A percentile compares a stretch with the other conserved stretches of the same genome.
These are phyloP conservation scores for Hippocampus zosterae DNA, from an alignment of 2,113 vertebrate genomes.

Conservation along the genomic window DNA sequence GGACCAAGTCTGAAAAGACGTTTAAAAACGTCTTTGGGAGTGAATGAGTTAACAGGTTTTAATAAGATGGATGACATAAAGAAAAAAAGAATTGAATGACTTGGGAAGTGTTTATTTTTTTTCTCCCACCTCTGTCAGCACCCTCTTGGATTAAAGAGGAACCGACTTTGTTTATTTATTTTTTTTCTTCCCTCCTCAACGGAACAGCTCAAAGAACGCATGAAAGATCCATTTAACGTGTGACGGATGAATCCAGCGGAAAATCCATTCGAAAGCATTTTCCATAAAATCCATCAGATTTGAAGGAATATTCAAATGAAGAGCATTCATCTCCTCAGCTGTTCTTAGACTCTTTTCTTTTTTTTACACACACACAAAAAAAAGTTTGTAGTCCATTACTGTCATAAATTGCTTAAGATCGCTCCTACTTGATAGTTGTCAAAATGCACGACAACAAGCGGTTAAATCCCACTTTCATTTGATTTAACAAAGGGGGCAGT, in stretches of 20 bases:
- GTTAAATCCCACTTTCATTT: neutral
- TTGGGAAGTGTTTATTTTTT: slow-evolving; percentile 30
- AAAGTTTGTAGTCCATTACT: slow-evolving; percentile 10
- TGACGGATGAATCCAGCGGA: slow-evolving; percentile 23
- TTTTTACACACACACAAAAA: neutral
- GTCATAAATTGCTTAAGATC: slow-evolving; percentile 7
- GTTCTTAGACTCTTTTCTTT: neutral
- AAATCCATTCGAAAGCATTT: slow-evolving; percentile 20
- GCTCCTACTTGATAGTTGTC: neutral
- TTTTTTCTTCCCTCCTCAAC: slow-evolving; percentile 2
- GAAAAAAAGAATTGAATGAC: slow-evolving; percentile 16
- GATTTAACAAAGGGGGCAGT: neutral
- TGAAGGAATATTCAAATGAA: slow-evolving; percentile 26
- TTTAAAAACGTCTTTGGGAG: no score
- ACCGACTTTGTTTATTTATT: slow-evolving; percentile 18
- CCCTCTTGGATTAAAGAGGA: slow-evolving; percentile 48
- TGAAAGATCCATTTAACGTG: slow-evolving; percentile 22
- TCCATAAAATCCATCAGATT: slow-evolving; percentile 30
- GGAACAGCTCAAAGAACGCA: slow-evolving; percentile 25
- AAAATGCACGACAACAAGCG: neutral
- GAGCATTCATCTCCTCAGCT: neutral
- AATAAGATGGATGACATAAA: slow-evolving; percentile 54
- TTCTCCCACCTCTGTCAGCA: slow-evolving; percentile 49
- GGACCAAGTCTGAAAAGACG: no score
- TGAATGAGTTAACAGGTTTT: slow-evolving; percentile 44